phyloP scores from a whole-genome alignment of 2,797 vertebrate genomes.

The Ctenopoma kingsleyae region DNA sequence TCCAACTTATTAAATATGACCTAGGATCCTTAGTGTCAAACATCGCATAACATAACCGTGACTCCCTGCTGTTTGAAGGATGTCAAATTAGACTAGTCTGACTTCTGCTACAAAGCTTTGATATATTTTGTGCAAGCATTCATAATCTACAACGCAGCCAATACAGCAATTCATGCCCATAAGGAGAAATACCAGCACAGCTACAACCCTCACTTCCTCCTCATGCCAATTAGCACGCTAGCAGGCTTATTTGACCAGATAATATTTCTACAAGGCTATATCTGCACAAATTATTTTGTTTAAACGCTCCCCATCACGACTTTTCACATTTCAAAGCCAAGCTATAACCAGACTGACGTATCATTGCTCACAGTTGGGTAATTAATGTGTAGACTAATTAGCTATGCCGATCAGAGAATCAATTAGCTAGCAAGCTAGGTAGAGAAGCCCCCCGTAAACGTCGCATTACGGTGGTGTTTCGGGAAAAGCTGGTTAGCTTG shows the following conservation, averaged over 20 bases:
- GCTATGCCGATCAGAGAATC: conserved; percentile 79
- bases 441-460: conserved; percentile 66
- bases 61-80: not conserved
- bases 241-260: conserved; percentile 72
- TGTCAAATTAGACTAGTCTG: conserved; percentile 16
- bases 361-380: conserved; percentile 63
- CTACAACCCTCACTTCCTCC: conserved; percentile 78
- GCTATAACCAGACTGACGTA: conserved; percentile 14
- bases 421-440: conserved; percentile 85
- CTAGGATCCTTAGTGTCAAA: conserved; percentile 20
- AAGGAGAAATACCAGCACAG: conserved; percentile 78
- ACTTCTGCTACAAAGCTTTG: conserved; percentile 14
- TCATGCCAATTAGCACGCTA: conserved; percentile 87
- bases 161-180: conserved; percentile 25
- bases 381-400: conserved; percentile 86
- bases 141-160: conserved; percentile 17
- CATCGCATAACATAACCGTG: conserved; percentile 6
- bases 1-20: conserved; percentile 28
- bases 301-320: conserved; percentile 32
- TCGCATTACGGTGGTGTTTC: conserved; percentile 76
- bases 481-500: conserved; percentile 55
- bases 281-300: conserved; percentile 34
- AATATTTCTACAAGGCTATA: conserved; percentile 56
- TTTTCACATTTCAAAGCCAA: conserved; percentile 33
- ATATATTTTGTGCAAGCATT: conserved; percentile 17